Base-by-base conservation (phyloP, 2,797 vertebrate genomes). In the Ciconia nigra region DNA sequence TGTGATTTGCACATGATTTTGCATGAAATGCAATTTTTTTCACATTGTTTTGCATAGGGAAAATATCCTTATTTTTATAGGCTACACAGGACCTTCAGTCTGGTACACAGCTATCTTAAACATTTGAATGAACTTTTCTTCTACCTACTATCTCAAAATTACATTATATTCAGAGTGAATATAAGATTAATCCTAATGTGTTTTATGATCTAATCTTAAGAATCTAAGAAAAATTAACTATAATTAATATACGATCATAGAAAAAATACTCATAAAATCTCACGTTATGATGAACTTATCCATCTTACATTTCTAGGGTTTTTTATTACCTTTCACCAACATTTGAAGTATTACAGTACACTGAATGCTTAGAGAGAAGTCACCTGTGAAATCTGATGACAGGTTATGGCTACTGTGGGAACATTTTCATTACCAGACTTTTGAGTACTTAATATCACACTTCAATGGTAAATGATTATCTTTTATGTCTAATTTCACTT, bases 341-440 rank as follows among this genome's bases (percentile, higher is more conserved):
- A 54, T 52, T 87, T 41, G 24, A 69, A 84, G 35, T 52, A 47
- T 84, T 89, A 51, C 5, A 84, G 19, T 47, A 76, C 57, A 65
- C 7, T 41, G 22, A 89, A 89, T 73, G 28, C 77, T 96, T 49
- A 83, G 73, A 89, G 78, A 89, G 59, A 93, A 94, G 59, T 89
- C 86, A 93, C 22, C 90, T 92, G 90, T 96, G 95, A 96, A 96
- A 93, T 92, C 31, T 55, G 31, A 93, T 89, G 81, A 93, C 46
- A 93, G 52, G 63, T 92, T 94, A 95, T 46, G 78, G 52, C 71
- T 96, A 80, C 93, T 83, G 29, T 89, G 96, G 95, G 93, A 96
- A 87, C 52, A 89, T 52, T 95, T 92, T 59, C 59, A 89, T 93
- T 90, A 77, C 39, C 22, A 24, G 88, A 73, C 63, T 51, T 93